Evolutionary conservation across 2,113 vertebrate species (phyloP).

Genomic region (Phaetusa simplex): DNA sequence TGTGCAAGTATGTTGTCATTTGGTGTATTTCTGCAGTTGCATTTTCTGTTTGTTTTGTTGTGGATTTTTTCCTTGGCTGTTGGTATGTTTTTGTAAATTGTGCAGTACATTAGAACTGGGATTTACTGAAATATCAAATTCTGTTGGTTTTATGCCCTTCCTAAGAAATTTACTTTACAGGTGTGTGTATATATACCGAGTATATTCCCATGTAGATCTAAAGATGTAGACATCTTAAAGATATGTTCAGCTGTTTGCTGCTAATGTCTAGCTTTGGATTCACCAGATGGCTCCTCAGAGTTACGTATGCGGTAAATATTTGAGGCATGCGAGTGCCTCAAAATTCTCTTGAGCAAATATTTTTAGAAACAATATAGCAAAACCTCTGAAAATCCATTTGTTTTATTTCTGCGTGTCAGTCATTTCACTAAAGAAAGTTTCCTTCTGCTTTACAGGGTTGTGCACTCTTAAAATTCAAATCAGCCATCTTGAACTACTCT

Average conservation of each 20-base stretch:
- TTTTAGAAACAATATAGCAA: not conserved
- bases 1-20: not conserved
- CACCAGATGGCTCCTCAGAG: not conserved
- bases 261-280: not conserved
- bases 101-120: not conserved
- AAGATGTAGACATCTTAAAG: not conserved
- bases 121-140: not conserved
- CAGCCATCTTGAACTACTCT: not conserved
- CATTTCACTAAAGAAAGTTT: not conserved
- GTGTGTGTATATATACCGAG: not conserved
- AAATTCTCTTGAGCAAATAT: not conserved
- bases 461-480: not conserved
- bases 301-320: not conserved
- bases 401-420: not conserved
- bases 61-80: not conserved
- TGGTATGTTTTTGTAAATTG: not conserved
- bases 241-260: not conserved
- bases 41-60: not conserved
- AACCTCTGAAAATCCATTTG: not conserved
- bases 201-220: not conserved
- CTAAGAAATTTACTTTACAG: not conserved
- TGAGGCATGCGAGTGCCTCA: not conserved
- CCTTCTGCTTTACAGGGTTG: not conserved
- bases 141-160: not conserved
- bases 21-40: not conserved